Evolutionary conservation across 1,140 invertebrate genomes (phyloP), one percentile per base, ranked within the genome.

Genomic region (Trichonephila clavata): DNA sequence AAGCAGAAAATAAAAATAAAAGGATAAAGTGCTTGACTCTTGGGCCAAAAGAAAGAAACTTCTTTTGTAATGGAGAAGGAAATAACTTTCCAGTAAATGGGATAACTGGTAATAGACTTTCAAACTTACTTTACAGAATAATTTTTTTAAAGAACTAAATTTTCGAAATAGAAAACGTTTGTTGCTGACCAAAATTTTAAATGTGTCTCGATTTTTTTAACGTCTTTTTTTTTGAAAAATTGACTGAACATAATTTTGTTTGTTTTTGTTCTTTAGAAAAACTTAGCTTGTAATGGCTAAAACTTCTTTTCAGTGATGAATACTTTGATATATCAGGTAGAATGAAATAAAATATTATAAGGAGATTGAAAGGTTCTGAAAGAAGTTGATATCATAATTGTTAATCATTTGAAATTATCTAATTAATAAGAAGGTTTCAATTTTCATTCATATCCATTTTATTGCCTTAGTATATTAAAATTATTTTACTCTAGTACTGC

Each of bases 71-170:
- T 63, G 61, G 61, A 63, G 16, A 63, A 63, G 18, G 21, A 63
- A 18, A 20, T 20, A 63, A 18, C 21, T 63, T 21, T 21, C 61
- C 16, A 63, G 61, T 63, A 63, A 63, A 63, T 63, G 61, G 20
- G 61, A 63, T 63, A 63, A 63, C 61, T 18, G 61, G 61, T 63
- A 63, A 63, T 63, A 63, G 61, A 63, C 61, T 63, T 63, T 63
- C 61, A 13, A 21, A 20, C 61, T 63, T 63, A 63, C 61, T 63
- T 63, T 63, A 63, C 61, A 1, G 61, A 18, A 21, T 18, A 18
- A 63, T 20, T 20, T 63, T 61, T 63, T 63, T 63, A 63, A 13
- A 63, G 61, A 63, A 63, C 16, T 16, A 18, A 63, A 63, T 63
- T 63, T 16, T 63, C 21, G 5, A 63, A 63, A 63, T 21, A 63